Base-by-base conservation (phyloP, 2,113 vertebrate species). In the Eublepharis macularius region DNA sequence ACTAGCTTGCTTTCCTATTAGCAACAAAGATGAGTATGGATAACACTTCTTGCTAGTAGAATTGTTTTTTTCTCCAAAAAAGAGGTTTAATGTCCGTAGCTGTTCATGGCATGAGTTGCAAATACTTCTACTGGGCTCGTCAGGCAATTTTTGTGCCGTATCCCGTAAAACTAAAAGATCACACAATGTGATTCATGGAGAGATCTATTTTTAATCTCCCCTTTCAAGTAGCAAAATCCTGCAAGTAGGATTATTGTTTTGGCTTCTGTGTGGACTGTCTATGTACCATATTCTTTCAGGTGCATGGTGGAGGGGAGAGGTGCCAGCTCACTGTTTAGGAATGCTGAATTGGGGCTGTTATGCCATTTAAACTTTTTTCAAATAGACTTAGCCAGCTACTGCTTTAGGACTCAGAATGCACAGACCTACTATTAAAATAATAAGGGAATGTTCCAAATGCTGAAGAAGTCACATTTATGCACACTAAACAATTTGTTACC, bases 401-500 rank as follows among this genome's bases (percentile, higher is more conserved):
- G 29, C 4, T 1, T 51, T 39, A 36, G 16, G 34, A 57, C 68
- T 12, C 34, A 34, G 43, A 47, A 43, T 79, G 36, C 54, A 47
- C 10, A 16, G 16, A 21, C 66, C 8, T 76, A 0, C 45, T 79
- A 54, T 49, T 16, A 13, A 19, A 88, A 41, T 63, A 66, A 73
- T 2, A 32, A 12, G 54, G 36, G 75, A 68, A 57, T 29, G 41
- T 80, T 11, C 21, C 66, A 34, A 36, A 4, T 70, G 41, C 68
- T 39, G 57, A 80, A 86, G 78, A 21, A 21, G 72, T 14, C 36
- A 19, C 36, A 21, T 82, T 49, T 60, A 0, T 60, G 43, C 41
- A 76, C 12, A 26, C 82, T 45, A 84, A 84, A 24, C 17, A 1
- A 0, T 26, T 32, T 6, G 0, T 43, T 96, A 97, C 97, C 97